Evolutionary conservation across 2,113 vertebrate species (phyloP).

Genomic region (Diadophis punctatus): DNA sequence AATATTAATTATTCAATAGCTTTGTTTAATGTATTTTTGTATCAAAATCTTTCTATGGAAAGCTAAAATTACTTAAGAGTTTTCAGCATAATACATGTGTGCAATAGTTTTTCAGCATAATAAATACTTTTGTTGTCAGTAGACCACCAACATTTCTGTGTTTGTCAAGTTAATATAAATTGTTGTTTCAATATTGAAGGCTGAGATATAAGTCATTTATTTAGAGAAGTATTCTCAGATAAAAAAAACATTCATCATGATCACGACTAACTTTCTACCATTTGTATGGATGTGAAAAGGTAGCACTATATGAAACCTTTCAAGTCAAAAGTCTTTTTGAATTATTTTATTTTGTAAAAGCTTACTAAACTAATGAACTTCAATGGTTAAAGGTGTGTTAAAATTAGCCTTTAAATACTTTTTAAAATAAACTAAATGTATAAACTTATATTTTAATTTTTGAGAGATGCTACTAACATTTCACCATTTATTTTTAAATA

Average conservation of each 20-base stretch:
- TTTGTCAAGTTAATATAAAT: slow-evolving; percentile 2
- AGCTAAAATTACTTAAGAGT: background rate
- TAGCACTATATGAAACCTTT: background rate
- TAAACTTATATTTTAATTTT: background rate
- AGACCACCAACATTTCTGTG: background rate
- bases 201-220: background rate
- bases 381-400: background rate
- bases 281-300: background rate
- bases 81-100: background rate
- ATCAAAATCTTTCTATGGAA: background rate
- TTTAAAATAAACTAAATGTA: background rate
- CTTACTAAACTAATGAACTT: background rate
- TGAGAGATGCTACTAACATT: background rate
- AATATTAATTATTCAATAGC: background rate
- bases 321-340: background rate
- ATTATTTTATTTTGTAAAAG: background rate
- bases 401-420: background rate
- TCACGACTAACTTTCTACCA: background rate
- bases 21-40: background rate
- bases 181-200: background rate
- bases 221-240: background rate
- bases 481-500: background rate
- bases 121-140: slow-evolving; percentile 6
- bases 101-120: background rate
- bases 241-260: background rate